A percentile compares a stretch with the other conserved stretches of the same genome.
These are phyloP conservation scores for Ranitomeya variabilis DNA, from an alignment of 2,113 vertebrate species.

Conservation along the genomic window DNA sequence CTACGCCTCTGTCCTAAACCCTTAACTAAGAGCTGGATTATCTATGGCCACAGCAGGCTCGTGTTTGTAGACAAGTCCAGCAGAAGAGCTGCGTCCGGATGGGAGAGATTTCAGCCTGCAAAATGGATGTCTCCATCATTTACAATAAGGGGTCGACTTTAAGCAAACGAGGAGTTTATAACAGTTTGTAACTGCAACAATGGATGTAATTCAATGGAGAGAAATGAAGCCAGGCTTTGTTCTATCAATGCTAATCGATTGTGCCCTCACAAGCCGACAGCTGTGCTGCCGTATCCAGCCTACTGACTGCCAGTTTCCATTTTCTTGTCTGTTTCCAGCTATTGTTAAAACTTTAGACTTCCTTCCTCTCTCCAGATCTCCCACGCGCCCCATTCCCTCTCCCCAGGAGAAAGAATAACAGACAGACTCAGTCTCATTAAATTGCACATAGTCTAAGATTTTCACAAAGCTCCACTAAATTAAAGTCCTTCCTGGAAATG, in stretches of 20 bases:
- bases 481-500: slow-evolving; percentile 25
- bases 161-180: background rate
- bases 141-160: background rate
- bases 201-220: slow-evolving; percentile 25
- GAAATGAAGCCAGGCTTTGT: slow-evolving; percentile 31
- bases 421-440: slow-evolving; percentile 22
- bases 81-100: background rate
- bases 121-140: background rate
- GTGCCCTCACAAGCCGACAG: slow-evolving; percentile 38
- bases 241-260: slow-evolving; percentile 26
- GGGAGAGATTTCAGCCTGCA: background rate
- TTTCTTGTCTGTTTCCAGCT: slow-evolving; percentile 58
- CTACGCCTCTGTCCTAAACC: too few species aligned
- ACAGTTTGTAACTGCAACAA: background rate
- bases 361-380: slow-evolving; percentile 56
- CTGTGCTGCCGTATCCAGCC: slow-evolving; percentile 33
- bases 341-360: slow-evolving; percentile 55
- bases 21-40: background rate
- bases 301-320: slow-evolving; percentile 53
- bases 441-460: slow-evolving; percentile 13
- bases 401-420: slow-evolving; percentile 54
- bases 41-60: background rate
- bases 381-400: slow-evolving; percentile 54
- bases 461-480: background rate
- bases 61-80: background rate